Conservation (phyloP, 2,888 invertebrate species). For the Xanthorhoe designata region DNA sequence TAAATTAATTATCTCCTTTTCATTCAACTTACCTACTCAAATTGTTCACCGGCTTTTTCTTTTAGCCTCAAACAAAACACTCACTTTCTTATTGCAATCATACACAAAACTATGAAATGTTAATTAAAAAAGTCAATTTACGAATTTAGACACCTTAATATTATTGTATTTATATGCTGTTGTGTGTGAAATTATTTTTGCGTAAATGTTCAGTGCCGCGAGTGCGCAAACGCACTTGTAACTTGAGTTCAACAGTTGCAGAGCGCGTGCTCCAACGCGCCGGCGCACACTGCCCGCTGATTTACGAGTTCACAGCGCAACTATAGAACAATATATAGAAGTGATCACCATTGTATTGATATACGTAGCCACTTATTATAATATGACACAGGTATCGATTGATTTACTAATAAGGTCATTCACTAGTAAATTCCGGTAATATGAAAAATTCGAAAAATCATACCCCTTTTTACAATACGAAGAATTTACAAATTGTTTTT, state of each 20-base stretch:
- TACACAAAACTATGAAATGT: background rate
- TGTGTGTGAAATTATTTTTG: background rate
- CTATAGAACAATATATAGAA: background rate
- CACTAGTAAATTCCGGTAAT: background rate
- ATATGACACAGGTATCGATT: background rate
- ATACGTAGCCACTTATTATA: background rate
- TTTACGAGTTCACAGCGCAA: conserved; percentile 2
- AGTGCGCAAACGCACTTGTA: conserved; percentile 9
- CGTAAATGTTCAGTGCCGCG: background rate
- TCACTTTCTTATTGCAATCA: background rate
- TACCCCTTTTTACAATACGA: too few species aligned
- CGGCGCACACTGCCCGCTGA: conserved; percentile 18
- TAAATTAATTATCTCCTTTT: background rate
- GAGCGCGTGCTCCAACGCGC: conserved; percentile 15
- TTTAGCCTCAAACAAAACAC: background rate
- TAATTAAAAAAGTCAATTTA: background rate
- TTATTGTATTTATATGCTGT: background rate
- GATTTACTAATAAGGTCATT: background rate
- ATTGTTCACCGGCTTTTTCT: background rate
- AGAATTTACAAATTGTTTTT: too few species aligned
- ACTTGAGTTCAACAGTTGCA: background rate
- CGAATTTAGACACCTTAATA: background rate
- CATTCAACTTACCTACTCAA: background rate
- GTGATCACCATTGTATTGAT: background rate
- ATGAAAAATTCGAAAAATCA: too few species aligned